phyloP scores from a whole-genome alignment of 2,888 invertebrate genomes.

The Ceramica pisi region DNA sequence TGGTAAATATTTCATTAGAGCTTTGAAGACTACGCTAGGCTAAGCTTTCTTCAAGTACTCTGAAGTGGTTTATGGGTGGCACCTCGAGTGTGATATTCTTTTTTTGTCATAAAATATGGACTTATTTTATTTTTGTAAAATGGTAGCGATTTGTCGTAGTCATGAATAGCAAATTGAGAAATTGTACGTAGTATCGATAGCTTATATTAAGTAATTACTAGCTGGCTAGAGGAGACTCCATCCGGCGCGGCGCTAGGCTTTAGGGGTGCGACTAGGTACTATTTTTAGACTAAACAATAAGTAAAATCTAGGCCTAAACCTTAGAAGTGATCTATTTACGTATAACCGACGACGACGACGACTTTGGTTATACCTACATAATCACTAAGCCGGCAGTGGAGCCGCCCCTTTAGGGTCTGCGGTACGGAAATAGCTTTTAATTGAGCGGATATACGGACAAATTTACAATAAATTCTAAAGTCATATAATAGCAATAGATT shows the following conservation, averaged over 20 bases:
- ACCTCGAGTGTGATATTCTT: constrained; percentile 20
- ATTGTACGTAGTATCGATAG: constrained; percentile 27
- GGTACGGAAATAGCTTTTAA: constrained; percentile 27
- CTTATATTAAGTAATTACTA: not conserved
- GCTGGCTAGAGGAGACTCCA: constrained; percentile 8
- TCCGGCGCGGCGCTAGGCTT: no score
- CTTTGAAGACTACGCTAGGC: constrained; percentile 18
- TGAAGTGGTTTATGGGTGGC: constrained; percentile 35
- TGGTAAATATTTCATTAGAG: constrained; percentile 18
- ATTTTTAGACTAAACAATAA: not conserved
- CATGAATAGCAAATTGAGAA: constrained; percentile 29
- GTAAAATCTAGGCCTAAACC: constrained; percentile 1
- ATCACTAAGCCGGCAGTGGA: not conserved
- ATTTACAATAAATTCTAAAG: constrained; percentile 16
- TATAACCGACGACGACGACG: no score
- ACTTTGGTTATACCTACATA: not conserved
- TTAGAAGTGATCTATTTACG: not conserved
- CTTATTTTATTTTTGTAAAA: constrained; percentile 56
- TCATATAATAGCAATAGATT: constrained; percentile 36
- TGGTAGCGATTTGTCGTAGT: constrained; percentile 36
- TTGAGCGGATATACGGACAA: constrained; percentile 21
- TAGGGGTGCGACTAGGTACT: not conserved
- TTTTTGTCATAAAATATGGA: constrained; percentile 31
- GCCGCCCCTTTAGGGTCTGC: constrained; percentile 6
- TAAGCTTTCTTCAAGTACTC: constrained; percentile 10